Evolutionary conservation across 2,888 invertebrate species (phyloP).

Genomic region (Argyresthia goedartella): DNA sequence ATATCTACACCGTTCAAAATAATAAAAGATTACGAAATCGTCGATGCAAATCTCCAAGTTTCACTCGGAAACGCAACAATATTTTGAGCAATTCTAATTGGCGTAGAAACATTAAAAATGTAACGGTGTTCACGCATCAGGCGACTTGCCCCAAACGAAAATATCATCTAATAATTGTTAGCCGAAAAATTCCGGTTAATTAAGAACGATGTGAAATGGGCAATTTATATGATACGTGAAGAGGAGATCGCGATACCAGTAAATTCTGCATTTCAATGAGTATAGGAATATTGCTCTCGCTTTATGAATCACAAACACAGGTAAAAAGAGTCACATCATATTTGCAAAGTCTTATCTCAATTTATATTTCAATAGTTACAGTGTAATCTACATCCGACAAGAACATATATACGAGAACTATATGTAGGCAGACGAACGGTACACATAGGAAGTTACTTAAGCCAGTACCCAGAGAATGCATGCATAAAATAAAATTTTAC

Average conservation of each 20-base stretch:
- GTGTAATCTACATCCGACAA: too few relatives aligned
- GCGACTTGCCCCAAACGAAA: not conserved
- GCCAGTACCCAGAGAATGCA: too few relatives aligned
- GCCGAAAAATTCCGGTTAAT: constrained; percentile 21
- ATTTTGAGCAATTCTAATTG: constrained; percentile 6
- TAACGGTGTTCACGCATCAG: constrained; percentile 12
- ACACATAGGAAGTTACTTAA: too few relatives aligned
- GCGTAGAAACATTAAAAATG: constrained; percentile 7
- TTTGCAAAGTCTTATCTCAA: too few relatives aligned
- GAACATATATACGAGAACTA: too few relatives aligned
- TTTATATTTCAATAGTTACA: too few relatives aligned
- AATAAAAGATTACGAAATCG: not conserved
- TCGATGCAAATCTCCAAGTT: not conserved
- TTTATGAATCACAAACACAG: too few relatives aligned
- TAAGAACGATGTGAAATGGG: constrained; percentile 31
- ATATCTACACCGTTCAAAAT: not conserved
- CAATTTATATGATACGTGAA: constrained; percentile 34
- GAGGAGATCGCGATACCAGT: constrained; percentile 23
- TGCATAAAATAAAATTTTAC: too few relatives aligned
- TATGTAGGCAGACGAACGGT: too few relatives aligned
- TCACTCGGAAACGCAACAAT: constrained; percentile 2
- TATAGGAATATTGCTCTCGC: not conserved
- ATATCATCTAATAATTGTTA: constrained; percentile 2
- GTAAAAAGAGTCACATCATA: too few relatives aligned
- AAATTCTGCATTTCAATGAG: constrained; percentile 9